Evolutionary conservation across 1,140 invertebrate genomes (phyloP), one percentile per base, ranked within the genome.

Genomic region (Chionoecetes opilio): DNA sequence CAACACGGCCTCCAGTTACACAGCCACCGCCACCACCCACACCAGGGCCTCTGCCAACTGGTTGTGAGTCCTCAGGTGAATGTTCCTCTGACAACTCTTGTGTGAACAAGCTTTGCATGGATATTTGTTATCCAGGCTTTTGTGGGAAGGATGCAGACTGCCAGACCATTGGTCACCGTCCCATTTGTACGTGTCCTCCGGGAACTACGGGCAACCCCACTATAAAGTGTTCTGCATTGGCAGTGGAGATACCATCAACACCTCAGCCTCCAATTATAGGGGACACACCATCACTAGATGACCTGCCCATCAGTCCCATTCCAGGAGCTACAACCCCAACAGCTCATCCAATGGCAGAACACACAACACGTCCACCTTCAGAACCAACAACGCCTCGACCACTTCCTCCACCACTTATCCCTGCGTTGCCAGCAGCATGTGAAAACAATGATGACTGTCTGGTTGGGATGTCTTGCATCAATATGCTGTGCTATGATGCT

Each of bases 281-380:
- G 99, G 99, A 96, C 98, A 98, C 8, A 98, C 98, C 96, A 98
- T 98, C 94, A 98, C 3, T 37, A 37, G n/a, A 34, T 21, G 92
- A 93, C 21, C 29, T 34, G 2, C 8, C 85, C 34, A 53, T 93
- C n/a, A 9, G 8, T 98, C 99, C 0, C 97, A 97, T 21, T 99
- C 99, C 96, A 97, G 97, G 31, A 98, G 98, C 0, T 97, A 97
- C 95, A 97, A 98, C 89, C 98, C 99, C 97, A 98, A 98, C 97
- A 98, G 98, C 0, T 98, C 85, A 91, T 38, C 95, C 95, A 31
- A 14, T 95, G 29, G 87, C 53, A 84, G 95, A 91, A 84, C 82
- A 32, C 14, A 63, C 93, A 82, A 82, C 92, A 97, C 94, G 93
- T 96, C 34, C 96, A 96, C 94, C 85, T 90, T 26, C 90, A 94